A percentile compares a stretch with the other conserved stretches of the same genome.
These are phyloP conservation scores for Drosophila punjabiensis DNA, from an alignment of 1,140 invertebrate genomes.

Conservation along the genomic window DNA sequence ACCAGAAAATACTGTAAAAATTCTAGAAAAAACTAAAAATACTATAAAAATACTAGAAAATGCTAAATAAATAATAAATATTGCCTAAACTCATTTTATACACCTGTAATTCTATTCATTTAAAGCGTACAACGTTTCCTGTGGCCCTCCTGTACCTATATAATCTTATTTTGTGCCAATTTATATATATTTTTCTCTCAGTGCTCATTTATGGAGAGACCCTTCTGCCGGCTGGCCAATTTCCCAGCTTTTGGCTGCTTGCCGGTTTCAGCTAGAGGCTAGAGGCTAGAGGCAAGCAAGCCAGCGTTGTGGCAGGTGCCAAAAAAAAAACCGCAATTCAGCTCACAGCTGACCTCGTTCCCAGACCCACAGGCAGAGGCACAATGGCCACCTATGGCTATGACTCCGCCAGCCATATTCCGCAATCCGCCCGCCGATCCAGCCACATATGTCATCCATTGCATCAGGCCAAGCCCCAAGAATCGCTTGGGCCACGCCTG, in stretches of 20 bases:
- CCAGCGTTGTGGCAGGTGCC: slow-evolving; percentile 16
- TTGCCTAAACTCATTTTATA: no score
- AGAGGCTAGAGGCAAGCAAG: not conserved
- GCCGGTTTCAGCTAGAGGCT: not conserved
- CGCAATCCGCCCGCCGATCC: not conserved
- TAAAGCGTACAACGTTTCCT: no score
- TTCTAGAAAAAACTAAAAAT: no score
- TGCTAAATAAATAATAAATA: no score
- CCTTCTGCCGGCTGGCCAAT: not conserved
- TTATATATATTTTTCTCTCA: not conserved
- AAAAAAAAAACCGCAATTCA: slow-evolving; percentile 31
- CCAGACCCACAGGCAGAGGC: slow-evolving; percentile 5
- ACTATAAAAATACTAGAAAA: no score
- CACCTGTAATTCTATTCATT: no score
- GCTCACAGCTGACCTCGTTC: slow-evolving; percentile 40
- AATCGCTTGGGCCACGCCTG: slow-evolving; percentile 26
- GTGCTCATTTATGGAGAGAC: not conserved
- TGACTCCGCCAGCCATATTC: slow-evolving; percentile 1
- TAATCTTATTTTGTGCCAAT: not conserved
- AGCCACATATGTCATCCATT: slow-evolving; percentile 20
- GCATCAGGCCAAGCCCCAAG: slow-evolving; percentile 47
- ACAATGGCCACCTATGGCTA: slow-evolving; percentile 41
- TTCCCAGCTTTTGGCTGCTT: slow-evolving; percentile 4
- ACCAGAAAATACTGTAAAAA: no score
- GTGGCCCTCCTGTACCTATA: not conserved